Percentiles rank a stretch among this genome's conserved stretches.
phyloP scores from a whole-genome alignment of 2,113 vertebrate genomes.

The Bungarus multicinctus region DNA sequence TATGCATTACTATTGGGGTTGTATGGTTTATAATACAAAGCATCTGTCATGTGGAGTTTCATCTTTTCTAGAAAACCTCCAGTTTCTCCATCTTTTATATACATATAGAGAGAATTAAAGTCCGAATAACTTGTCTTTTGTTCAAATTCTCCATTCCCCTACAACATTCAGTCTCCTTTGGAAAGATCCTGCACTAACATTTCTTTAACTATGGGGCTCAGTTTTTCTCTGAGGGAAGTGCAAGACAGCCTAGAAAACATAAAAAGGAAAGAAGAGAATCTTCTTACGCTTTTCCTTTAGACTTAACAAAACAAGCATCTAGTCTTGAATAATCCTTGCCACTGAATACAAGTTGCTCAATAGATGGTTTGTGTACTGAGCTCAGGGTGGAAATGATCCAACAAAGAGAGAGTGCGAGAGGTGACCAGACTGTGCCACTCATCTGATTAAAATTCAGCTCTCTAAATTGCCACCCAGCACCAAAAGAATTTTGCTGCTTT shows the following conservation, averaged over 20 bases:
- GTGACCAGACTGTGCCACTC: constrained; percentile 58
- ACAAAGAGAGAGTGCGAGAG: constrained; percentile 54
- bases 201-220: constrained; percentile 47
- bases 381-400: constrained; percentile 66
- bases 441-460: constrained; percentile 57
- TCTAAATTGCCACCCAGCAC: constrained; percentile 38
- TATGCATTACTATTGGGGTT: neutral
- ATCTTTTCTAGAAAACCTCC: neutral
- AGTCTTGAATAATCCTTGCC: constrained; percentile 66
- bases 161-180: neutral
- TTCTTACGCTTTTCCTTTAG: constrained; percentile 56
- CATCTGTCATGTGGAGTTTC: neutral
- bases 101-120: neutral
- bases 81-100: neutral
- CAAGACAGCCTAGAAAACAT: constrained; percentile 60
- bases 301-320: constrained; percentile 63
- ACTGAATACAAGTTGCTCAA: constrained; percentile 62
- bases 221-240: constrained; percentile 48
- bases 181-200: constrained; percentile 18
- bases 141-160: neutral
- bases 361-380: constrained; percentile 61
- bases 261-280: constrained; percentile 56
- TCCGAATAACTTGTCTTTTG: neutral
- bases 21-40: neutral
- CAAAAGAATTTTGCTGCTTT: constrained; percentile 45